These are phyloP conservation scores for Cistogaster globosa DNA, from an alignment of 2,888 invertebrate genomes.

Conservation along the genomic window DNA sequence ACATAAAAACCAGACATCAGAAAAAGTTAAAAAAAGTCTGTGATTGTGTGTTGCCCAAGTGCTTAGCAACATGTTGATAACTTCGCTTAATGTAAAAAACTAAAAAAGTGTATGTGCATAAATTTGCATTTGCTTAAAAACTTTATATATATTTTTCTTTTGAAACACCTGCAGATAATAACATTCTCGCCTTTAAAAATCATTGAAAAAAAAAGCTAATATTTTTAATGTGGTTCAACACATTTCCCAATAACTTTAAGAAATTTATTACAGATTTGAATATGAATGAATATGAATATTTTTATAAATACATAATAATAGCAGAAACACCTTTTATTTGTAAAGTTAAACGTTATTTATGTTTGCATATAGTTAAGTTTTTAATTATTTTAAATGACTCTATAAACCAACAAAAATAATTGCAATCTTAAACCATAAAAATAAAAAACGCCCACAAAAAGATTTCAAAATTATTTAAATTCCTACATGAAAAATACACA, in stretches of 20 bases:
- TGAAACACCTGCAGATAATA: slow-evolving; percentile 62
- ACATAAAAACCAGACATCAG: no score
- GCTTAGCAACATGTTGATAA: background rate
- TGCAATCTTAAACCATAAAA: slow-evolving; percentile 18
- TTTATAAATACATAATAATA: background rate
- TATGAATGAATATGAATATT: background rate
- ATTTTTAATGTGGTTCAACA: background rate
- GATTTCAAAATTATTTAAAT: slow-evolving; percentile 39
- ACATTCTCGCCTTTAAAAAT: slow-evolving; percentile 35
- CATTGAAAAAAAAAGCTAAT: background rate
- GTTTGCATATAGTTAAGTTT: slow-evolving; percentile 19
- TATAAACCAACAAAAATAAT: slow-evolving; percentile 18
- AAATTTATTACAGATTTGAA: no score
- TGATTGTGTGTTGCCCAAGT: no score
- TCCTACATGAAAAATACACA: slow-evolving; percentile 22
- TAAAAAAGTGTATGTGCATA: background rate
- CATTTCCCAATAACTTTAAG: no score
- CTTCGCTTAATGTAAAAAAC: background rate
- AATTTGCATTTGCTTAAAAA: background rate
- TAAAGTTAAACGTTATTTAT: slow-evolving; percentile 31
- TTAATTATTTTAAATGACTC: slow-evolving; percentile 57
- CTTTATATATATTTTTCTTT: slow-evolving; percentile 14
- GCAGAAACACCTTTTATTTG: slow-evolving; percentile 55
- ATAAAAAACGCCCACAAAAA: slow-evolving; percentile 60
- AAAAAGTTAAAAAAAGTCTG: no score